phyloP scores from a whole-genome alignment of 2,888 invertebrate species.

The Meghimatium bilineatum region DNA sequence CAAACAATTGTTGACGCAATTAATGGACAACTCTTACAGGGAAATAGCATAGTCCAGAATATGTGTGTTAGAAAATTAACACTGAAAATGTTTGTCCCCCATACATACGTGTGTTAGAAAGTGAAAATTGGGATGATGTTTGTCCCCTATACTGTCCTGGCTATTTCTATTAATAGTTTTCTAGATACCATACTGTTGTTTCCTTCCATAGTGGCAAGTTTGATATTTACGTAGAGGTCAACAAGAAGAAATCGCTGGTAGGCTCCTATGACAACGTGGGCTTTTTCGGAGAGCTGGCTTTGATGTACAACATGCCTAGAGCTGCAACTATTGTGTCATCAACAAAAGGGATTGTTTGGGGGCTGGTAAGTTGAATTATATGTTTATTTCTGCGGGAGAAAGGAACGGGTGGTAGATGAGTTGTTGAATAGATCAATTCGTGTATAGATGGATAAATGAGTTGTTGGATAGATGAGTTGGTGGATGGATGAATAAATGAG shows the following conservation, averaged over 20 bases:
- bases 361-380: conserved; percentile 82
- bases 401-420: not conserved
- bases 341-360: conserved; percentile 94
- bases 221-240: conserved; percentile 85
- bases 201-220: conserved; percentile 84
- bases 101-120: no score
- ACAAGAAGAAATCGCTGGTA: conserved; percentile 78
- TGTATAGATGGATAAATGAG: not conserved
- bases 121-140: no score
- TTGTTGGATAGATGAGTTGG: not conserved
- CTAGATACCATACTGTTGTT: no score
- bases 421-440: no score
- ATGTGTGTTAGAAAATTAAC: no score
- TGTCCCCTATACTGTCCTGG: no score
- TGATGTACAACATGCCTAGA: conserved; percentile 98
- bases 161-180: no score
- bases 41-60: no score
- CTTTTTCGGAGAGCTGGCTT: conserved; percentile 96
- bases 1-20: no score
- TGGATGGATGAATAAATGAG: not conserved
- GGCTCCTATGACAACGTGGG: conserved; percentile 94
- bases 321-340: conserved; percentile 90
- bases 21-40: no score
- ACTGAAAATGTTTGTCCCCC: no score
- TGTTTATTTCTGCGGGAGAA: not conserved